Evolutionary conservation across 1,140 invertebrate species (phyloP), one percentile per base, ranked within the genome.

Genomic region (Hyles euphorbiae): DNA sequence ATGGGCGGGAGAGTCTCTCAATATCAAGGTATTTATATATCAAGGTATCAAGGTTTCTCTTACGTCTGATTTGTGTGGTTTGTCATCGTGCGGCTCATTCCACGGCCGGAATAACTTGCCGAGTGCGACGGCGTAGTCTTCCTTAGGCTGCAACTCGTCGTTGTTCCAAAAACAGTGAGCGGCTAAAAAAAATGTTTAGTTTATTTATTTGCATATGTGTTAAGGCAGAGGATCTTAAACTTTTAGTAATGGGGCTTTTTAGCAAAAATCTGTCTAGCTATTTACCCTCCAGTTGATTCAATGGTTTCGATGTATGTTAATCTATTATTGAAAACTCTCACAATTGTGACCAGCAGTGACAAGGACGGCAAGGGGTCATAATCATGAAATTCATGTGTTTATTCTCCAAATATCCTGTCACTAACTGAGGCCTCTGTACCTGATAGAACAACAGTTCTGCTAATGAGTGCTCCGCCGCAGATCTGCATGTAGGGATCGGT

Each of bases 401-500:
- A n/a, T 2, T n/a, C 5, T 11, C 12, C 46, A 48, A 10, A 6
- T n/a, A 47, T 1, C 5, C 46, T 22, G 0, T 48, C 12, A 48
- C n/a, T 48, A n/a, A 48, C n/a, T 22, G 22, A 48, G 8, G 36
- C 36, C 1, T 3, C 22, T 2, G 36, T 40, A 69, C 71, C 70
- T 48, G 68, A 76, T 61, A 76, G 59, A 49, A 70, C 53, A 36
- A 74, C 65, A 36, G 67, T 77, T 48, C 63, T 75, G 58, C 63
- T 79, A 45, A 90, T 70, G 5, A 90, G 73, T 6, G 90, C 81
- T 2, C 90, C 90, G 2, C 86, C 89, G 49, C 91, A 91, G 43
- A 87, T 81, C 58, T 90, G 88, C 50, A 61, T 60, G 57, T 72
- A 74, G 5, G 65, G 60, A 10, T 60, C 76, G 34, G 53, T 55